Conservation (phyloP, 2,888 invertebrate genomes). For the Oxycera nigricornis region DNA sequence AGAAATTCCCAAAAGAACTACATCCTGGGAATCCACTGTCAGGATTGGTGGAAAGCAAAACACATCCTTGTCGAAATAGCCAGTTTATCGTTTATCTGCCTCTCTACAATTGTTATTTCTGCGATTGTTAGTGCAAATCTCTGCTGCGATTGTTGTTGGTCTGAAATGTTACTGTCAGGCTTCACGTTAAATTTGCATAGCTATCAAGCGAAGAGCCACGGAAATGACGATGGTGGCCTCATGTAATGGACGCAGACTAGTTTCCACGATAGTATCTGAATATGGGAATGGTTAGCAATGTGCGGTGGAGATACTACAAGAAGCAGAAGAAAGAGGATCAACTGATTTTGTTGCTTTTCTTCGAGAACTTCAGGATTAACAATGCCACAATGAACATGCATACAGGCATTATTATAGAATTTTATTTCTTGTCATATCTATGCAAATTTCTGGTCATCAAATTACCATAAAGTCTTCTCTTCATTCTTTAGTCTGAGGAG, state of each 20-base stretch:
- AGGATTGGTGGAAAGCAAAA: no score
- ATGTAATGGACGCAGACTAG: slow-evolving; percentile 6
- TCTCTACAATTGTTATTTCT: slow-evolving; percentile 32
- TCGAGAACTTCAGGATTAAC: slow-evolving; percentile 24
- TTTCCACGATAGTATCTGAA: background rate
- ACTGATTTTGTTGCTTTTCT: background rate
- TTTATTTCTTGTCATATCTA: slow-evolving; percentile 39
- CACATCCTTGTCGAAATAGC: background rate
- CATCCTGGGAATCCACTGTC: background rate
- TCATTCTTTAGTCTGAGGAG: background rate
- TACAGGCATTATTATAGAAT: slow-evolving; percentile 32
- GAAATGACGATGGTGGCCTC: background rate
- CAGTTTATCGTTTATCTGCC: slow-evolving; percentile 22
- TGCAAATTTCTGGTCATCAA: slow-evolving; percentile 37
- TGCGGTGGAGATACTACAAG: background rate
- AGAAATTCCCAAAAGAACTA: background rate
- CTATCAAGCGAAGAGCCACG: slow-evolving; percentile 12
- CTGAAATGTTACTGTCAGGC: slow-evolving; percentile 16
- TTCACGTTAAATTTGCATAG: slow-evolving; percentile 30
- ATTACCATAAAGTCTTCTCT: slow-evolving; percentile 33
- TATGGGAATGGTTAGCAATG: background rate
- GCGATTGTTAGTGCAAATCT: slow-evolving; percentile 24
- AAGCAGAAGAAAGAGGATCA: background rate
- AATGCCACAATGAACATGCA: slow-evolving; percentile 23
- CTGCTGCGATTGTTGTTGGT: background rate